Evolutionary conservation across 1,140 invertebrate genomes (phyloP).

Genomic region (Lasaia peninsularis): DNA sequence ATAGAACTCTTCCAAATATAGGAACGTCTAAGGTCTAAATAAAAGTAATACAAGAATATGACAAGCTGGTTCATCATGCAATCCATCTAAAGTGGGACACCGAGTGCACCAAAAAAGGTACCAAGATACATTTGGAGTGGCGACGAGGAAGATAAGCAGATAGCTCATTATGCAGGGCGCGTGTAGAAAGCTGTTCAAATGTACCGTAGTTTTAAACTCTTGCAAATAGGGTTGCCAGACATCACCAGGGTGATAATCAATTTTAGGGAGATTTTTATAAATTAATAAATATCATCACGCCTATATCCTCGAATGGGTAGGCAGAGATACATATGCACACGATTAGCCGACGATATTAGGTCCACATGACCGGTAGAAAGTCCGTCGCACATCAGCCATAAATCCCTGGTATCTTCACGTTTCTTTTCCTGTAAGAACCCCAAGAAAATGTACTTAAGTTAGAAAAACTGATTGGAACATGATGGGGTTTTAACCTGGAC

Average conservation of each 20-base stretch:
- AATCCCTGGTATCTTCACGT: too few relatives aligned
- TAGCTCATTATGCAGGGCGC: slow-evolving; percentile 40
- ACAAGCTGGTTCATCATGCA: not conserved
- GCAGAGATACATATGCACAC: too few relatives aligned
- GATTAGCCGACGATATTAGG: too few relatives aligned
- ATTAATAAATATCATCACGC: not conserved
- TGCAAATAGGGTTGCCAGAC: not conserved
- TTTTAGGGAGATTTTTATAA: not conserved
- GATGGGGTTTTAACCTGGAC: too few relatives aligned
- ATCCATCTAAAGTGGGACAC: slow-evolving; percentile 4
- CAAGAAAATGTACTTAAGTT: too few relatives aligned
- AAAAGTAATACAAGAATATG: not conserved
- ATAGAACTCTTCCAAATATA: slow-evolving; percentile 3
- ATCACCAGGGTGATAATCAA: not conserved
- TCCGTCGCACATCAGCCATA: too few relatives aligned
- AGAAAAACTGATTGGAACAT: too few relatives aligned
- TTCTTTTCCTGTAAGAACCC: too few relatives aligned
- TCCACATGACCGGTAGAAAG: too few relatives aligned
- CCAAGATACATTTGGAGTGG: slow-evolving; percentile 19
- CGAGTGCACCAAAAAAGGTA: slow-evolving; percentile 33
- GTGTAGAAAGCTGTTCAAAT: slow-evolving; percentile 37
- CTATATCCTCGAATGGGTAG: too few relatives aligned
- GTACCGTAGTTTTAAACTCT: slow-evolving; percentile 20
- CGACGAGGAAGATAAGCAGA: slow-evolving; percentile 36
- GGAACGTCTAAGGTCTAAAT: not conserved